Conservation (phyloP, 1,140 invertebrate species). For the Hycleus cichorii region DNA sequence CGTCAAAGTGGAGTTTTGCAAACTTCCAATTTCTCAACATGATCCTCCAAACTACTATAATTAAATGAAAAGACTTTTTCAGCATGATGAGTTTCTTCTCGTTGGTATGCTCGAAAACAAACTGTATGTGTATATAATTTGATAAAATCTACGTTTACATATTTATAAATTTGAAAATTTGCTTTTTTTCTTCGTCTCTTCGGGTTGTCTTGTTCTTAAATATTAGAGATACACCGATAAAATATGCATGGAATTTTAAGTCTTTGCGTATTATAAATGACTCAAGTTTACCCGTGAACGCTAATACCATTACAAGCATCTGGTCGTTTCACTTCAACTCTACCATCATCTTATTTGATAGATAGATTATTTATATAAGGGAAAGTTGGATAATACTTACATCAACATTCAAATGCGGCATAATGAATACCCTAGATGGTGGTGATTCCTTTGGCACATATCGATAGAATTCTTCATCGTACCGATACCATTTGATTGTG, state of each 20-base stretch:
- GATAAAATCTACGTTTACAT: no score
- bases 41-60: no score
- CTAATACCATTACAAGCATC: constrained; percentile 10
- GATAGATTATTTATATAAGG: background rate
- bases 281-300: constrained; percentile 6
- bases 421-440: constrained; percentile 56
- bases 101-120: no score
- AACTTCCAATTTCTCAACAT: no score
- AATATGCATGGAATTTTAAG: constrained; percentile 16
- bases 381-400: constrained; percentile 50
- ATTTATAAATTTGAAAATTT: no score
- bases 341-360: background rate
- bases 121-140: no score
- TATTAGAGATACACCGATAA: background rate
- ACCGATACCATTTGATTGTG: constrained; percentile 76
- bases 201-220: no score
- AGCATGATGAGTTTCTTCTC: no score
- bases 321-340: constrained; percentile 4
- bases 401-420: constrained; percentile 62
- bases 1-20: no score
- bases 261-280: constrained; percentile 9
- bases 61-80: no score
- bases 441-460: constrained; percentile 62
- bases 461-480: constrained; percentile 72
- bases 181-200: no score